Base-by-base conservation (phyloP, 1,140 invertebrate genomes). In the Drosophila gunungcola region DNA sequence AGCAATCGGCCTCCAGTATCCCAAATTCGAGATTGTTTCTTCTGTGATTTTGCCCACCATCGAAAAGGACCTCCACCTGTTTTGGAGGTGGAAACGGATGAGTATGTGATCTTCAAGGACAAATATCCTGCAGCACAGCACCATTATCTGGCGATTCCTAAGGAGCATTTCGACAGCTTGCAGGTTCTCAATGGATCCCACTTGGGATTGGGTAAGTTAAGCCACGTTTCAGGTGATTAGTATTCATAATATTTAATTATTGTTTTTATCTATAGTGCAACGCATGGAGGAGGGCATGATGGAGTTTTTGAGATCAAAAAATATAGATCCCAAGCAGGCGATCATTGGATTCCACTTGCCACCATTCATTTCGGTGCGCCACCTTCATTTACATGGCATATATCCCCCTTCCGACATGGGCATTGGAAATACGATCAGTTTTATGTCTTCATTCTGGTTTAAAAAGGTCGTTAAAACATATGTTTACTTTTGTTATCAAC, bases 291-390 rank as follows among this genome's bases (percentile, higher is more conserved):
- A 49, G 7, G 85, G 81, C 1, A 72, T 90, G 70, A 42, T 49
- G 1, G 13, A 65, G 16, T 80, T 88, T 29, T 65, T 85, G 0
- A 68, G 9, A 42, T 74, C 83, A 42, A 92, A 95, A 73, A 93
- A 92, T 42, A 91, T 95, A 9, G 91, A 95, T 65, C 42, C 93
- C 3, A 82, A 92, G 4, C 94, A 95, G 79, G 93, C 93, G 5
- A 94, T 96, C 52, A 94, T 97, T 56, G 98, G 98, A 0, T 98
- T 98, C 91, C 97, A 98, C 90, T 97, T 97, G 95, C 97, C 98
- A 13, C 98, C 98, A 3, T 98, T 98, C 92, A 95, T 96, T 54
- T 95, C 95, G 12, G 94, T 98, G 1, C 91, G 93, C 51, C 98
- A 99, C 93, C 93, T 98, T 3, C 98, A 98, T 93, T 92, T 99